Percentiles rank a stretch among this genome's conserved stretches.
Evolutionary conservation across 1,140 invertebrate genomes (phyloP).

Genomic region (Colletes gigas): DNA sequence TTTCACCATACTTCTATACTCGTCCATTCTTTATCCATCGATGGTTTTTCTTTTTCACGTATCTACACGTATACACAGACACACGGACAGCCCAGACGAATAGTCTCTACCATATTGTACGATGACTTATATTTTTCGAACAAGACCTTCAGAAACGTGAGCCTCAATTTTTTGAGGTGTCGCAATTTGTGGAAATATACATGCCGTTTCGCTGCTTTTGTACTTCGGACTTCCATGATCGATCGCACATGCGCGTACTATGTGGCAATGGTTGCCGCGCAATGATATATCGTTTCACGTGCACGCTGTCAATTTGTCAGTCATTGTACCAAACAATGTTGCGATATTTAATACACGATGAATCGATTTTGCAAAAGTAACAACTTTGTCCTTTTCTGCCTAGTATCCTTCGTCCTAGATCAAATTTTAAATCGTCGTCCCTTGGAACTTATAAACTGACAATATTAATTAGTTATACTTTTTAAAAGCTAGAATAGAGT

Average conservation of each 20-base stretch:
- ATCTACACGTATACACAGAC: conserved; percentile 18
- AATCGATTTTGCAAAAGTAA: conserved; percentile 27
- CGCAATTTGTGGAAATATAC: neutral
- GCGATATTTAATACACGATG: conserved; percentile 69
- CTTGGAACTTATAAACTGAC: too few species aligned
- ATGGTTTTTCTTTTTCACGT: neutral
- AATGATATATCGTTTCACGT: conserved; percentile 29
- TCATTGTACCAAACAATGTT: conserved; percentile 67
- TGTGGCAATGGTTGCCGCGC: conserved; percentile 29
- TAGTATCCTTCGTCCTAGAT: neutral
- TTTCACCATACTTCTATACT: conserved; percentile 20
- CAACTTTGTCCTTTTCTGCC: neutral
- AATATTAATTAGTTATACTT: too few species aligned
- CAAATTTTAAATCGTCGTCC: too few species aligned
- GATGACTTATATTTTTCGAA: conserved; percentile 4
- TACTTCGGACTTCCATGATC: neutral
- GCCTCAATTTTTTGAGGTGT: conserved; percentile 1
- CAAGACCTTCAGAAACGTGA: conserved; percentile 5
- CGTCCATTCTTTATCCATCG: conserved; percentile 11
- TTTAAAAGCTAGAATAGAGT: too few species aligned
- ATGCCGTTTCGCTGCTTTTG: conserved; percentile 32
- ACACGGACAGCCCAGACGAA: neutral
- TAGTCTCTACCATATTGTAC: conserved; percentile 8
- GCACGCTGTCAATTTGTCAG: conserved; percentile 67
- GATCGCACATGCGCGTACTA: neutral